Conservation (phyloP, 2,888 invertebrate genomes). For the Cosmia pyralina region DNA sequence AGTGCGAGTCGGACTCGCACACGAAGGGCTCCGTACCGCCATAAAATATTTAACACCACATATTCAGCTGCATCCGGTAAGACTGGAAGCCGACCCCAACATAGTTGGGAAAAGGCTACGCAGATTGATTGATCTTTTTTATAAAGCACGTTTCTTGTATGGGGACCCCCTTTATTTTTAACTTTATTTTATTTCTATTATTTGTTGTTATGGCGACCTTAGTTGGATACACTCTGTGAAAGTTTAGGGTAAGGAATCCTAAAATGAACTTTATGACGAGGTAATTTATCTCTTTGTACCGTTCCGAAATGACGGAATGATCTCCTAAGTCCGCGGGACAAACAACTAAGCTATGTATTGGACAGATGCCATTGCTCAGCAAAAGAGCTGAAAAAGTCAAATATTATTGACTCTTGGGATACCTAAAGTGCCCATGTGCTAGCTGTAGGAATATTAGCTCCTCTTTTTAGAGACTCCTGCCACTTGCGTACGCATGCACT, state of each 20-base stretch:
- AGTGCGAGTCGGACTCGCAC: too few relatives aligned
- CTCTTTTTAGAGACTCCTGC: background rate
- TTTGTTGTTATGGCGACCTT: too few relatives aligned
- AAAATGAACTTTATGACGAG: slow-evolving; percentile 1
- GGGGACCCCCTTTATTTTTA: too few relatives aligned
- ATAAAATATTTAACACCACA: too few relatives aligned
- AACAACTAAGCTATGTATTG: slow-evolving; percentile 28
- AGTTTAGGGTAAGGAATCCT: background rate
- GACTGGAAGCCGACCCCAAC: too few relatives aligned
- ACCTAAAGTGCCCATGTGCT: slow-evolving; percentile 5
- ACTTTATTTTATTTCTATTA: too few relatives aligned
- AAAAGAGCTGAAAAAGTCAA: slow-evolving; percentile 43
- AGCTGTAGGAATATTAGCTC: background rate
- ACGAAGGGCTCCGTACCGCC: background rate
- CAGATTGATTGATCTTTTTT: too few relatives aligned
- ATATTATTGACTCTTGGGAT: slow-evolving; percentile 25
- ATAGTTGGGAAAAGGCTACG: too few relatives aligned
- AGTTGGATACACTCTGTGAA: too few relatives aligned
- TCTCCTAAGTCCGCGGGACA: slow-evolving; percentile 17
- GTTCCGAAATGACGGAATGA: slow-evolving; percentile 28
- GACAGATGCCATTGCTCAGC: slow-evolving; percentile 17
- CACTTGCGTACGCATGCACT: background rate
- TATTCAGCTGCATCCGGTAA: background rate
- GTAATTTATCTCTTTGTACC: slow-evolving; percentile 8
- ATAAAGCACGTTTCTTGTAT: background rate